Evolutionary conservation across 2,113 vertebrate species (phyloP).

Genomic region (Gopherus flavomarginatus): DNA sequence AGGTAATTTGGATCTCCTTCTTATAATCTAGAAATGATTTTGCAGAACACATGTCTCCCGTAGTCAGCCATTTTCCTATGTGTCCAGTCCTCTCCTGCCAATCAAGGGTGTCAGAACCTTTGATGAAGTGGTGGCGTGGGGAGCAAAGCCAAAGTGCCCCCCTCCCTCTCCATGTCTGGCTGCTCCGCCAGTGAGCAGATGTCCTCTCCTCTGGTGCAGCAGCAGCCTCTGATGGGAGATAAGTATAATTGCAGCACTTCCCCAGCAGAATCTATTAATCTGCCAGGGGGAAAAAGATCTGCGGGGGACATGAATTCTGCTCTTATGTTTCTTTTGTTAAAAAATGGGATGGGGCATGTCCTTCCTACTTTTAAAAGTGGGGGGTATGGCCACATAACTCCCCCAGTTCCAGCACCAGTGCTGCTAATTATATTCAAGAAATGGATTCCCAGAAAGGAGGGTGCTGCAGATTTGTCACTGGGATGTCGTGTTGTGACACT

Average conservation of each 20-base stretch:
- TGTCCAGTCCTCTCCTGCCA: not conserved
- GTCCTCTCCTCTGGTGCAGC: not conserved
- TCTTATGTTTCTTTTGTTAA: not conserved
- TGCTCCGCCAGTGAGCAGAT: not conserved
- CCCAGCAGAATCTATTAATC: not conserved
- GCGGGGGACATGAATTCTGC: not conserved
- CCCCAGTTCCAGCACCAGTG: not conserved
- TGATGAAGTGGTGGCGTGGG: not conserved
- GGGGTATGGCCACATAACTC: not conserved
- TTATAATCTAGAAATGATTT: not conserved
- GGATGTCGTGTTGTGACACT: not conserved
- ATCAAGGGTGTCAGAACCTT: not conserved
- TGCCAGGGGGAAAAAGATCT: not conserved
- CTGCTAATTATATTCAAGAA: not conserved
- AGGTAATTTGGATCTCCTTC: not conserved
- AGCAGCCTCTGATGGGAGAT: no score
- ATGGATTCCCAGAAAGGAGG: not conserved
- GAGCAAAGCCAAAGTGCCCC: not conserved
- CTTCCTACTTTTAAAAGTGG: no score
- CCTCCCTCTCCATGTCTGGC: no score
- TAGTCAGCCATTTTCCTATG: not conserved
- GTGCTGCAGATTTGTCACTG: not conserved
- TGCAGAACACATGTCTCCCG: not conserved
- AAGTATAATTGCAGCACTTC: not conserved
- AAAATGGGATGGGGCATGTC: not conserved